phyloP scores from a whole-genome alignment of 1,140 invertebrate genomes.

The Diprion similis region DNA sequence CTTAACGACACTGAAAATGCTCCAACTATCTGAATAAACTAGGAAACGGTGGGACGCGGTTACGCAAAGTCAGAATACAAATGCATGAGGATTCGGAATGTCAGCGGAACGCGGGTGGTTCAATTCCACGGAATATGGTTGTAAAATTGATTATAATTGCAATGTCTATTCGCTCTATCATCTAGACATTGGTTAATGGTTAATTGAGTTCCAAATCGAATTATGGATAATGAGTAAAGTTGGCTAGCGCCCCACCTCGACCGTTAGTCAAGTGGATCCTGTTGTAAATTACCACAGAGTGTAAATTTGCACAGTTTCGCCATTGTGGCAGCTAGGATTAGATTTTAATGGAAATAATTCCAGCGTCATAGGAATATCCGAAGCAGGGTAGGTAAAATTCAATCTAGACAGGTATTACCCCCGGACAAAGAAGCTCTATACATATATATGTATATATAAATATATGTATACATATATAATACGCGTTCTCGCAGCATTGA shows the following conservation, averaged over 20 bases:
- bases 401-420: not conserved
- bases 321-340: slow-evolving; percentile 2
- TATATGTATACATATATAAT: no score
- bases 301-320: slow-evolving; percentile 9
- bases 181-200: slow-evolving; percentile 51
- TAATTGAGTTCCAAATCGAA: slow-evolving; percentile 58
- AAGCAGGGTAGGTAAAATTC: not conserved
- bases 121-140: not conserved
- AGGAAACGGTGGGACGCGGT: no score
- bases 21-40: no score
- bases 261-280: slow-evolving; percentile 44
- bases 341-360: not conserved
- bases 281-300: slow-evolving; percentile 43
- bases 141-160: not conserved
- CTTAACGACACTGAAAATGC: no score
- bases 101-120: no score
- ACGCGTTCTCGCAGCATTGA: not conserved
- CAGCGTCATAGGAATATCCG: not conserved
- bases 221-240: slow-evolving; percentile 58
- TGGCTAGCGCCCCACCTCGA: slow-evolving; percentile 46
- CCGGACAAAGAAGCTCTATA: not conserved
- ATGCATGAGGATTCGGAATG: no score
- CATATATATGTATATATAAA: no score
- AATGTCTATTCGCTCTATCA: slow-evolving; percentile 5
- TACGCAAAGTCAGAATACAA: no score